Conservation (phyloP, 2,797 vertebrate genomes). For the Hoplostethus atlanticus region DNA sequence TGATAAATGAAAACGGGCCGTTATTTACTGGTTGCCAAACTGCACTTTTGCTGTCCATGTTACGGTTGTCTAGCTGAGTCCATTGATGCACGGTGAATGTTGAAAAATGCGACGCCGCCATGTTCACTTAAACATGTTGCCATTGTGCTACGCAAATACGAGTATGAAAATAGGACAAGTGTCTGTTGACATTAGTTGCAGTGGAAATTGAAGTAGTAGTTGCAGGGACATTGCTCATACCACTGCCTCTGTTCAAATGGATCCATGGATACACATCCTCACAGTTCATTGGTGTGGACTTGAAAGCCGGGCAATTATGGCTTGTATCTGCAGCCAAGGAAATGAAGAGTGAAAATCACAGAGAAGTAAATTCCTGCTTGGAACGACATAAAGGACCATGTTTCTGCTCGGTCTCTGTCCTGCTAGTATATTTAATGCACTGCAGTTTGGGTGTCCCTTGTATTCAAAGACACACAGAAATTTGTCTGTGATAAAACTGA, state of each 20-base stretch:
- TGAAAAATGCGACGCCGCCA: conserved; percentile 50
- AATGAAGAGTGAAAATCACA: conserved; percentile 50
- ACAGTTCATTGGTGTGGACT: conserved; percentile 49
- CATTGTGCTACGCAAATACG: conserved; percentile 39
- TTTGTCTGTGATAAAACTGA: conserved; percentile 62
- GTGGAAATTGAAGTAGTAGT: conserved; percentile 18
- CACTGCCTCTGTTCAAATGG: conserved; percentile 15
- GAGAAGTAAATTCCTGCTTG: conserved; percentile 49
- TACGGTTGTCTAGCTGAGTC: conserved; percentile 28
- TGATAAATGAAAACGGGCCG: conserved; percentile 49
- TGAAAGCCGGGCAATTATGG: conserved; percentile 49
- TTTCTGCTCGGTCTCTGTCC: conserved; percentile 26
- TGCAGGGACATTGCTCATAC: conserved; percentile 4
- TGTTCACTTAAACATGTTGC: conserved; percentile 51
- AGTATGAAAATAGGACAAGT: conserved; percentile 32
- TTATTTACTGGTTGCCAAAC: conserved; percentile 44
- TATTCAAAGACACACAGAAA: conserved; percentile 58
- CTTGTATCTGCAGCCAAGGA: conserved; percentile 47
- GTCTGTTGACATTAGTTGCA: conserved; percentile 38
- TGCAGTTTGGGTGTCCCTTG: conserved; percentile 38
- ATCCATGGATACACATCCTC: conserved; percentile 14
- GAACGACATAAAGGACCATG: conserved; percentile 47
- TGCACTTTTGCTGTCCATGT: background rate
- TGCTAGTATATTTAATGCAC: conserved; percentile 44
- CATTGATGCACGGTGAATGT: conserved; percentile 35